A percentile compares a stretch with the other conserved stretches of the same genome.
phyloP scores from a whole-genome alignment of 2,113 vertebrate genomes.

The Hypocryptadius cinnamomeus region DNA sequence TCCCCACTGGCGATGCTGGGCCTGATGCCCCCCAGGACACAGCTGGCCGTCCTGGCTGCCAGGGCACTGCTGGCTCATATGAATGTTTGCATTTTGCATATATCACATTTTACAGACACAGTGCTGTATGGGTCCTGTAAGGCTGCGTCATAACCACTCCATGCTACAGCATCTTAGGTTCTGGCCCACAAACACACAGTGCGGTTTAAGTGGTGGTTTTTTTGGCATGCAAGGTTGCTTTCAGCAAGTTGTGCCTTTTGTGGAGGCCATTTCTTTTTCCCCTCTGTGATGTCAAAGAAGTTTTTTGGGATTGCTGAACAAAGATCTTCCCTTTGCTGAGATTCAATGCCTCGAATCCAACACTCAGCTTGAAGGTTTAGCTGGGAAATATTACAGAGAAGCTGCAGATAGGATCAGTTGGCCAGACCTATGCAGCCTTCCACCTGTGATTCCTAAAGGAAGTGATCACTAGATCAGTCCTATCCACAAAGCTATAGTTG shows the following conservation, averaged over 20 bases:
- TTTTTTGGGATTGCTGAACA: not conserved
- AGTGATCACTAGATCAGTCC: not conserved
- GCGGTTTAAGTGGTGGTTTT: not conserved
- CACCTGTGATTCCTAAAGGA: not conserved
- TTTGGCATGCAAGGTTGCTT: not conserved
- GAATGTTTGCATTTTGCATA: not conserved
- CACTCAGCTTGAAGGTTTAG: not conserved
- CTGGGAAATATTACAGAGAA: not conserved
- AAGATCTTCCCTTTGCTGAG: not conserved
- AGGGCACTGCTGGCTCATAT: not conserved
- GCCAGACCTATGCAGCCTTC: not conserved
- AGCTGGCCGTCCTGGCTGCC: not conserved
- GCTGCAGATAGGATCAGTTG: not conserved
- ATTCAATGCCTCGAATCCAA: not conserved
- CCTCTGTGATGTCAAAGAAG: not conserved
- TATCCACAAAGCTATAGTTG: not conserved
- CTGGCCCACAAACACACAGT: not conserved
- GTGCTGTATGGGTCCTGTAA: not conserved
- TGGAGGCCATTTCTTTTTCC: not conserved
- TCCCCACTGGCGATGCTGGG: rapidly evolving
- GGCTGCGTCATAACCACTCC: not conserved
- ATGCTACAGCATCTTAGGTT: not conserved
- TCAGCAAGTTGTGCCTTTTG: not conserved
- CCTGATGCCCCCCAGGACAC: not conserved
- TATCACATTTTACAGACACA: not conserved